These are phyloP conservation scores for Pseudorectes ferrugineus DNA, from an alignment of 2,113 vertebrate species.

Conservation along the genomic window DNA sequence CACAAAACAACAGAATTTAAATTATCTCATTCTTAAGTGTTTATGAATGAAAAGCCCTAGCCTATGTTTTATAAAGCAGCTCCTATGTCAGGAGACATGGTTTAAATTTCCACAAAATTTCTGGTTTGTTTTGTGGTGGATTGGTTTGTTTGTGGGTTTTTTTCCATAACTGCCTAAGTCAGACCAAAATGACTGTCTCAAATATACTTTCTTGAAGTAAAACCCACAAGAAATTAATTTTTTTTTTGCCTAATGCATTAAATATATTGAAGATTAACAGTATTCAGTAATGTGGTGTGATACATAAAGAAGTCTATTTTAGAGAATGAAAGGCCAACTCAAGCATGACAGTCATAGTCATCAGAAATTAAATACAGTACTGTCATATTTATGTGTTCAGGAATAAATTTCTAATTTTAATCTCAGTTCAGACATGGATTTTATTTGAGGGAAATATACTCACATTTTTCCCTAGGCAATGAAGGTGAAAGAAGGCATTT, in stretches of 20 bases:
- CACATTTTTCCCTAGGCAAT: neutral
- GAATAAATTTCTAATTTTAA: neutral
- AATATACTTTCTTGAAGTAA: neutral
- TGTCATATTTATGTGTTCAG: neutral
- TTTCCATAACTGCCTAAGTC: neutral
- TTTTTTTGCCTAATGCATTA: neutral
- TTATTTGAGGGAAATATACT: neutral
- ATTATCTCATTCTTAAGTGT: neutral
- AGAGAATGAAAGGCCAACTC: neutral
- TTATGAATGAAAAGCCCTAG: neutral
- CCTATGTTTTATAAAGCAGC: neutral
- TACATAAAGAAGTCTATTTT: neutral
- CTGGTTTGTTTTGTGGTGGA: neutral
- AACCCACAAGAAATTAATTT: neutral
- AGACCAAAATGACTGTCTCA: neutral
- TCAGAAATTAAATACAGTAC: neutral
- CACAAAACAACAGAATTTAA: neutral
- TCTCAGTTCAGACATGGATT: neutral
- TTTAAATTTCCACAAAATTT: neutral
- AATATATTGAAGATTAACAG: neutral
- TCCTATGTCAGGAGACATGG: neutral
- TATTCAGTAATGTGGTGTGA: neutral
- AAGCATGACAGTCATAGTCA: neutral
- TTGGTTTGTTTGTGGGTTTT: accelerated
- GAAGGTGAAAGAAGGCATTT: neutral